phyloP scores from a whole-genome alignment of 2,888 invertebrate species.

The Amiota minor region DNA sequence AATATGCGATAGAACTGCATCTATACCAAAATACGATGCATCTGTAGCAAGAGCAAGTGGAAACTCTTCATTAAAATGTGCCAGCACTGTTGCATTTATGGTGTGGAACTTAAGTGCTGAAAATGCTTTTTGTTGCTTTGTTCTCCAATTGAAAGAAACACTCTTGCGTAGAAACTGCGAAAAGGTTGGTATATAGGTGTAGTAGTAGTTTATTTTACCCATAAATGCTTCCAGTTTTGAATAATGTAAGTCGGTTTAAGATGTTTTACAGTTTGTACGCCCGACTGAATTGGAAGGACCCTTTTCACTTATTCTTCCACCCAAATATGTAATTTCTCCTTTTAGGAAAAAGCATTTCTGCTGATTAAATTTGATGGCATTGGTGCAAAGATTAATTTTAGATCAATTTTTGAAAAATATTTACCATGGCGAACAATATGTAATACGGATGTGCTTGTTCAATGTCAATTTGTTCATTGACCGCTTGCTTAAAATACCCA shows the following conservation, averaged over 20 bases:
- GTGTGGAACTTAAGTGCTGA: neutral
- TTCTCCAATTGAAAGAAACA: neutral
- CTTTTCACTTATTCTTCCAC: constrained; percentile 36
- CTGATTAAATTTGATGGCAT: constrained; percentile 46
- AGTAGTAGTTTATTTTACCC: constrained; percentile 62
- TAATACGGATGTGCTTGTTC: too few relatives aligned
- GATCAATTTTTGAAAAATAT: too few relatives aligned
- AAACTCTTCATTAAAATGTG: neutral
- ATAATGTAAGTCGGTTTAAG: constrained; percentile 26
- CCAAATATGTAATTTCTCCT: constrained; percentile 55
- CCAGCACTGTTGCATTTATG: neutral
- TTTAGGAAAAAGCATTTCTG: too few relatives aligned
- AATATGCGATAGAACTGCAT: neutral
- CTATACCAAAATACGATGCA: neutral
- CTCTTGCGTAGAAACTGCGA: constrained; percentile 34
- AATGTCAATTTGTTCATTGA: too few relatives aligned
- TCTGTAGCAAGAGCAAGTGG: neutral
- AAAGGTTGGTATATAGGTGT: constrained; percentile 38
- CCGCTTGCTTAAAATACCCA: too few relatives aligned
- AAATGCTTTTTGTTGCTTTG: neutral
- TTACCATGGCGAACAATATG: too few relatives aligned
- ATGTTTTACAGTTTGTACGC: constrained; percentile 18
- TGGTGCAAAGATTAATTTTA: constrained; percentile 36
- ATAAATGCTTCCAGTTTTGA: constrained; percentile 53
- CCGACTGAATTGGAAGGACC: constrained; percentile 23